Evolutionary conservation across 2,113 vertebrate species (phyloP), one percentile per base, ranked within the genome.

Genomic region (Mustelus asterias): DNA sequence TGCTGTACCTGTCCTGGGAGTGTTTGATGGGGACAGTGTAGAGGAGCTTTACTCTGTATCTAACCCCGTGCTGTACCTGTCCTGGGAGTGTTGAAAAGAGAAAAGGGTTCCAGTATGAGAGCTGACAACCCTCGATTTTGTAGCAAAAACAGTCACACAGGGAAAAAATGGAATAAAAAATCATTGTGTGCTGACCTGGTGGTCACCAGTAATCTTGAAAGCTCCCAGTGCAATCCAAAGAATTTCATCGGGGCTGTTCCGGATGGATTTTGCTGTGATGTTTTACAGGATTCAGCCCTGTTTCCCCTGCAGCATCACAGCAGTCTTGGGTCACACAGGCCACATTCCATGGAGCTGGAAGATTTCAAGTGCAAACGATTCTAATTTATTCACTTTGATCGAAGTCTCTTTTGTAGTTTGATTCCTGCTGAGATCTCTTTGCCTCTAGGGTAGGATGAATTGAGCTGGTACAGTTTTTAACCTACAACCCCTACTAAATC

Each of bases 381-480:
- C 60, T 93, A 65, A 65, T 37, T 63, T 93, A 93, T 93, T 63
- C 89, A 65, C 89, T 93, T 65, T 93, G 37, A 92, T 93, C 60
- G 89, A 93, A 93, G 58, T 20, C 89, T 93, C 60, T 65, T 93
- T 63, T 93, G 89, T n/a, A 65, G 89, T 65, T 93, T 65, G 33
- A 65, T n/a, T 33, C 89, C 14, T 93, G 89, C 89, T 2, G 14
- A 93, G 60, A 7, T 93, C 5, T 58, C 60, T 11, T 37, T 8
- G 58, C 60, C 54, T 65, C 33, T 22, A 8, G 58, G 89, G 89
- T n/a, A n/a, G 14, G 89, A 8, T 65, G 33, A 93, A 65, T 16
- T 65, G 89, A 93, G 22, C 89, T 93, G 60, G 33, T 33, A 37
- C 33, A 20, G 33, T 10, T 65, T 65, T 37, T 65, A 65, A 65